Evolutionary conservation across 1,140 invertebrate species (phyloP).

Genomic region (Anastatus disparis): DNA sequence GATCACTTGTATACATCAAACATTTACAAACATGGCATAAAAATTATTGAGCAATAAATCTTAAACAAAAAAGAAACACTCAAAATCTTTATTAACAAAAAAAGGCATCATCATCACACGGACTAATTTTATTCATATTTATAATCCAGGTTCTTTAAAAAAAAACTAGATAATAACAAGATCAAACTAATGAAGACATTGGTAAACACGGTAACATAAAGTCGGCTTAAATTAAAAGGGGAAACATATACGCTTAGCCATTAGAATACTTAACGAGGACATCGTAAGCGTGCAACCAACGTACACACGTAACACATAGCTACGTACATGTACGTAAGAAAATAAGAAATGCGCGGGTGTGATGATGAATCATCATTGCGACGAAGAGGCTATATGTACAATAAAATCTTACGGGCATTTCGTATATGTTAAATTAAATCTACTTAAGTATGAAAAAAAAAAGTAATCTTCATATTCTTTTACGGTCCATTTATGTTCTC

Average conservation of each 20-base stretch:
- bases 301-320: slow-evolving; percentile 27
- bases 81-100: too few relatives aligned
- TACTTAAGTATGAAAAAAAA: slow-evolving; percentile 30
- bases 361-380: slow-evolving; percentile 56
- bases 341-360: slow-evolving; percentile 51
- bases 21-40: too few relatives aligned
- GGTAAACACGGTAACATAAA: neutral
- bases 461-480: slow-evolving; percentile 1
- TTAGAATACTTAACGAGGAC: slow-evolving; percentile 57
- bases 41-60: too few relatives aligned
- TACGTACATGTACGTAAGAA: slow-evolving; percentile 27
- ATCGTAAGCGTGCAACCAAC: slow-evolving; percentile 28
- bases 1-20: too few relatives aligned
- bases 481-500: neutral
- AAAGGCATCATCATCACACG: neutral
- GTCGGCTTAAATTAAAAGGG: slow-evolving; percentile 33
- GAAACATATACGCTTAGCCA: slow-evolving; percentile 34
- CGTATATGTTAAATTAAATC: slow-evolving; percentile 34
- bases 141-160: too few relatives aligned
- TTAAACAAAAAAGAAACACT: too few relatives aligned
- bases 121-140: too few relatives aligned
- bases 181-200: slow-evolving; percentile 31
- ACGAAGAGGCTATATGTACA: too few relatives aligned
- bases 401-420: slow-evolving; percentile 27
- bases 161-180: slow-evolving; percentile 32